Conservation (phyloP, 2,888 invertebrate species). For the Hesperia comma region DNA sequence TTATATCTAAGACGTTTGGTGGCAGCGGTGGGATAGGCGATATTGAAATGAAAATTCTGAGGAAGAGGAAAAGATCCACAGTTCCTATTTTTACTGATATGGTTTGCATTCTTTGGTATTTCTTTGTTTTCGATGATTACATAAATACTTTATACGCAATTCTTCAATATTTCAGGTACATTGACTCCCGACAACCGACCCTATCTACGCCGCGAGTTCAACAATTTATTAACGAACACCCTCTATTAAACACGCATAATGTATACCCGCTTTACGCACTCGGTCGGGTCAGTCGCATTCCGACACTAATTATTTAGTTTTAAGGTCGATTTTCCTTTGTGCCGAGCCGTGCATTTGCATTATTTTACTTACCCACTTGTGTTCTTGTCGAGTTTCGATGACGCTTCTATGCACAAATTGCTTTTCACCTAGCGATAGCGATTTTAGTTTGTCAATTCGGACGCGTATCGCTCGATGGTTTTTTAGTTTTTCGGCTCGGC, state of each 20-base stretch:
- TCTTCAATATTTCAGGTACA: slow-evolving; percentile 57
- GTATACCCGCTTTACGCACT: slow-evolving; percentile 72
- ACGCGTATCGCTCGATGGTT: slow-evolving; percentile 53
- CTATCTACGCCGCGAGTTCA: slow-evolving; percentile 50
- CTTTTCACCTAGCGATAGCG: slow-evolving; percentile 55
- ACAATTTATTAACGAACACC: slow-evolving; percentile 54
- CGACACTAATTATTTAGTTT: slow-evolving; percentile 72
- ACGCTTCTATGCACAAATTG: slow-evolving; percentile 28
- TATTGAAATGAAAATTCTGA: too few species aligned
- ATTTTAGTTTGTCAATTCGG: slow-evolving; percentile 62
- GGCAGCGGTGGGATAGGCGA: not conserved
- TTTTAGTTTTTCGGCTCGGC: slow-evolving; percentile 36
- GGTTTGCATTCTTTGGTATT: too few species aligned
- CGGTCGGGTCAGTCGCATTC: slow-evolving; percentile 76
- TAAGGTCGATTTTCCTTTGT: slow-evolving; percentile 73
- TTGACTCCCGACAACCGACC: slow-evolving; percentile 55
- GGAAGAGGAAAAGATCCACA: too few species aligned
- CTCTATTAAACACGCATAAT: slow-evolving; percentile 67
- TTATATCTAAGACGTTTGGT: too few species aligned
- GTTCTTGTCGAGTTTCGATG: slow-evolving; percentile 11
- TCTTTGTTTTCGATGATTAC: too few species aligned
- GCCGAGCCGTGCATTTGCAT: slow-evolving; percentile 54
- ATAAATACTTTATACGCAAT: slow-evolving; percentile 3
- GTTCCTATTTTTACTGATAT: too few species aligned
- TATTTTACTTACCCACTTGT: slow-evolving; percentile 30